These are phyloP conservation scores for Acanthococcus lagerstroemiae DNA, from an alignment of 2,888 invertebrate genomes.

Conservation along the genomic window DNA sequence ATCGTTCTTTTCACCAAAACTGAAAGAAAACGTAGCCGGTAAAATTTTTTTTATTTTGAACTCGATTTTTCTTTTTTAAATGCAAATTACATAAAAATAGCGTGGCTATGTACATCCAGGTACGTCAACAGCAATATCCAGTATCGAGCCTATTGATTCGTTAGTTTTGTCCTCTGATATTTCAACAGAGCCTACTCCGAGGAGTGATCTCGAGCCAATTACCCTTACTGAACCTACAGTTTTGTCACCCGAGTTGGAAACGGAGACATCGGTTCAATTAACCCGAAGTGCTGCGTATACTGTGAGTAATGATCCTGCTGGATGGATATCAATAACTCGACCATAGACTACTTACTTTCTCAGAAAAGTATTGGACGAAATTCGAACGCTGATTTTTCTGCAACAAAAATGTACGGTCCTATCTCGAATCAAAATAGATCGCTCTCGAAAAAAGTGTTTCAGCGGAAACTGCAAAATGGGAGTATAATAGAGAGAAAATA, in stretches of 20 bases:
- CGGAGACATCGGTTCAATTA: not conserved
- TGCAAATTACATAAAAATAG: not conserved
- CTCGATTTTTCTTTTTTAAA: not conserved
- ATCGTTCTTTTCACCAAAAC: not conserved
- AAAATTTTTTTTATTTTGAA: not conserved
- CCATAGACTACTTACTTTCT: too few relatives aligned
- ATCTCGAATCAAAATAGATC: too few relatives aligned
- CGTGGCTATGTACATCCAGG: not conserved
- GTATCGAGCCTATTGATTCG: not conserved
- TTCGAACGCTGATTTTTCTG: too few relatives aligned
- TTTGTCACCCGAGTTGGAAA: not conserved
- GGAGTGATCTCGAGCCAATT: not conserved
- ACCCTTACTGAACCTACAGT: not conserved
- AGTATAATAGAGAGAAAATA: too few relatives aligned
- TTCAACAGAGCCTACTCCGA: not conserved
- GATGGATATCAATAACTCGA: too few relatives aligned
- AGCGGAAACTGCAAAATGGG: too few relatives aligned
- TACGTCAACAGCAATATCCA: not conserved
- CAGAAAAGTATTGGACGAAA: too few relatives aligned
- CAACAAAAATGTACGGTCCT: too few relatives aligned
- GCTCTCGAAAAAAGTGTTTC: too few relatives aligned
- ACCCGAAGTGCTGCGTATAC: not conserved
- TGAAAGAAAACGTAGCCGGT: not conserved
- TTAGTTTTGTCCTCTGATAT: not conserved
- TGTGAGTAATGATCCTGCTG: constrained; percentile 20